phyloP scores from a whole-genome alignment of 30 jellyfish, hydroid and myxozoan species.

The Rhopilema esculentum region DNA sequence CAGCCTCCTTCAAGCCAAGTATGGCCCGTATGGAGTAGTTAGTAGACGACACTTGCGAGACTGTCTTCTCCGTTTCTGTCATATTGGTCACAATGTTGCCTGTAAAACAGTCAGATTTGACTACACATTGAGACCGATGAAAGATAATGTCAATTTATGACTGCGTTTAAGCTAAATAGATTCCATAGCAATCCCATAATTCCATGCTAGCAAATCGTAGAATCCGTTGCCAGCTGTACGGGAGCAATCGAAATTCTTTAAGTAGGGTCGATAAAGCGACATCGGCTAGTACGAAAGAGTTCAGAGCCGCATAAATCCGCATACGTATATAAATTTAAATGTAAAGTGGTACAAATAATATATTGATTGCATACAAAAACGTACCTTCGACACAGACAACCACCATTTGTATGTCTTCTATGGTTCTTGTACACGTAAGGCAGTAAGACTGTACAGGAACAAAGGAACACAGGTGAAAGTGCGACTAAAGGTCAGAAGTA shows the following conservation, averaged over 20 bases:
- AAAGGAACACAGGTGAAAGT: conserved; percentile 18
- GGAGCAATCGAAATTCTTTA: not conserved
- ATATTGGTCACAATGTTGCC: conserved; percentile 4
- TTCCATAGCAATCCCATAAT: not conserved
- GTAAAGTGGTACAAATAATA: too few species aligned
- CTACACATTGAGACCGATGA: not conserved
- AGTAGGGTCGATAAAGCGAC: not conserved
- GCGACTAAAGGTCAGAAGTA: conserved; percentile 30
- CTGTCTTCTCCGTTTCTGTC: conserved; percentile 28
- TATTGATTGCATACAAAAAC: not conserved
- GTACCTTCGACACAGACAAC: not conserved
- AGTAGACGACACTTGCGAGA: conserved; percentile 7
- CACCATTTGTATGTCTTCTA: not conserved
- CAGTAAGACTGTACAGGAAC: not conserved
- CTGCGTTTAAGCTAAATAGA: not conserved
- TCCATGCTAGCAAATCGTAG: not conserved
- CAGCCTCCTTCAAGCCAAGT: conserved; percentile 46
- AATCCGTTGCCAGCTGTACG: not conserved
- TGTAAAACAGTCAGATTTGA: not conserved
- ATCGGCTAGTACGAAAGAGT: not conserved
- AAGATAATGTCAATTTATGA: not conserved
- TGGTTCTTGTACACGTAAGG: not conserved
- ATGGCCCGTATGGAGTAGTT: conserved; percentile 52
- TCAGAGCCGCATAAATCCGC: too few species aligned
- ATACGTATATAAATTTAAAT: too few species aligned